Evolutionary conservation across 2,797 vertebrate genomes (phyloP), one percentile per base, ranked within the genome.

Genomic region (Sciaenops ocellatus): DNA sequence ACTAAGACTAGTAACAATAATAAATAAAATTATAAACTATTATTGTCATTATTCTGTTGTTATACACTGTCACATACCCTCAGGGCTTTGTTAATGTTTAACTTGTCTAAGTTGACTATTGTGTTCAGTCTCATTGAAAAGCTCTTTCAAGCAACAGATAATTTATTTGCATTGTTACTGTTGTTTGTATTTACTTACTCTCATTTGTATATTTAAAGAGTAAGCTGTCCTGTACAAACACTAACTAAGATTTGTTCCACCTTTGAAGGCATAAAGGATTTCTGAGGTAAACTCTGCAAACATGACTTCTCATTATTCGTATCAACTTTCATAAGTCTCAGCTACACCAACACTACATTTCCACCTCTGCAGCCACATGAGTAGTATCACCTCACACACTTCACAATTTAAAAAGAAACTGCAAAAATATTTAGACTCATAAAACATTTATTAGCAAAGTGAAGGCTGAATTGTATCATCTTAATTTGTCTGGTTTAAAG

Each of bases 21-120:
- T 54, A 50, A 47, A 22, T 15, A 69, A 4, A 65, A 59, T 44
- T 30, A 22, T 41, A 56, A 57, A 15, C 16, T 52, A 70, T 54
- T 16, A 50, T 38, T 44, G 13, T 15, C 13, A 48, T 44, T 38
- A 51, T 44, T 62, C 56, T 62, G 44, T 28, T 57, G 48, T 12
- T 6, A 41, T 6, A 30, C 30, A 46, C 28, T 63, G 24, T 71
- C 17, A 42, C 46, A 17, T 6, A 56, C 1, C 44, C 20, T 7
- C 4, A 51, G 44, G 42, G 48, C 67, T 74, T 7, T 50, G 76
- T 85, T 80, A 82, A 83, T 79, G 41, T 83, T 86, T 78, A 68
- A 84, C 76, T 10, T 57, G 69, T 54, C 10, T 70, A 7, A 55
- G 61, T 3, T 52, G 22, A 26, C 48, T 48, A 26, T 64, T 82